Conservation (phyloP, 2,797 vertebrate species). For the Cuniculus paca region DNA sequence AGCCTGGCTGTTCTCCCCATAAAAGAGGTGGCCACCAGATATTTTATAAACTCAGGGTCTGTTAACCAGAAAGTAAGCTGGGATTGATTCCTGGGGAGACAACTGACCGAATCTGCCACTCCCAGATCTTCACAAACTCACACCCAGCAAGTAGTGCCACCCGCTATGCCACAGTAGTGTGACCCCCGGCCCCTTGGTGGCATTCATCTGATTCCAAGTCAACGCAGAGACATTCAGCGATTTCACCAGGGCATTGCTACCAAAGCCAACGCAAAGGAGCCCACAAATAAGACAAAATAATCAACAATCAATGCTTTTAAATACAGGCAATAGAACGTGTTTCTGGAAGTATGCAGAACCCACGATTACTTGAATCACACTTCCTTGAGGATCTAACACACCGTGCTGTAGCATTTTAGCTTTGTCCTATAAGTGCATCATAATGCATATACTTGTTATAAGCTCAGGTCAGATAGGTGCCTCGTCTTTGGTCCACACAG, state of each 20-base stretch:
- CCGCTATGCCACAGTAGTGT: neutral
- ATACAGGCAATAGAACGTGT: neutral
- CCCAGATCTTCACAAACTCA: neutral
- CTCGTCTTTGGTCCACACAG: neutral
- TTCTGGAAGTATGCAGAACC: neutral
- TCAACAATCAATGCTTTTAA: neutral
- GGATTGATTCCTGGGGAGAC: neutral
- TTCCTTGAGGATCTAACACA: neutral
- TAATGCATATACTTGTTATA: neutral
- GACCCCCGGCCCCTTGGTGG: neutral
- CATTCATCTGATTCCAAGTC: neutral
- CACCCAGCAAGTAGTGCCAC: neutral
- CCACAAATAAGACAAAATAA: neutral
- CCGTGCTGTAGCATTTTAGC: neutral
- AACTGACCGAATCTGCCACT: neutral
- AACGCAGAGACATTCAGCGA: slow-evolving; percentile 14
- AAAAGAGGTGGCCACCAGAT: neutral
- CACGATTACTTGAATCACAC: neutral
- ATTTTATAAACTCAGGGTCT: neutral
- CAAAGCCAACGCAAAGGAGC: slow-evolving; percentile 10
- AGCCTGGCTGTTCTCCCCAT: neutral
- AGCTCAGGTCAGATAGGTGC: neutral
- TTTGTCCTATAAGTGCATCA: neutral
- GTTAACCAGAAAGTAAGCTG: neutral
- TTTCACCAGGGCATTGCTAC: neutral